Evolutionary conservation across 2,797 vertebrate genomes (phyloP).

Genomic region (Phoxinus dragarum): DNA sequence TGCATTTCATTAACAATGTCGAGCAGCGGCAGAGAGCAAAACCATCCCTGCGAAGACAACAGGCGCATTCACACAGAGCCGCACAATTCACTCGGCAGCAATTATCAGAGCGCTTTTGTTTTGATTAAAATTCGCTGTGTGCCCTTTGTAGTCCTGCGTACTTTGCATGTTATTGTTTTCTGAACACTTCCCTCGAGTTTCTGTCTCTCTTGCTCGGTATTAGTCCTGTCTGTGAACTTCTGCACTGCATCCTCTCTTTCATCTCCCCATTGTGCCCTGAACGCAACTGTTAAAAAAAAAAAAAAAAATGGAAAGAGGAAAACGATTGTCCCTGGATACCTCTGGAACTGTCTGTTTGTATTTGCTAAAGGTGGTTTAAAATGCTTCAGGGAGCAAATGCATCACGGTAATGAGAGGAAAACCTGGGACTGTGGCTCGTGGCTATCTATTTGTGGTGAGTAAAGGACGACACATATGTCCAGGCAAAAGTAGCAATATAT

Average conservation of each 20-base stretch:
- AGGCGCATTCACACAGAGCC: conserved; percentile 30
- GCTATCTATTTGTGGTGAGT: not conserved
- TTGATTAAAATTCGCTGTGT: conserved; percentile 41
- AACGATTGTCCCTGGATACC: conserved; percentile 18
- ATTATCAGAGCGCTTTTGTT: conserved; percentile 39
- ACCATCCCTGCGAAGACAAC: conserved; percentile 18
- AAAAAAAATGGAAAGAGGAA: conserved; percentile 8
- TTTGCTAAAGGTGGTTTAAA: conserved; percentile 29
- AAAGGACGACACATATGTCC: not conserved
- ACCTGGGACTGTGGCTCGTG: not conserved
- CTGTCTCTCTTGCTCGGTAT: conserved; percentile 17
- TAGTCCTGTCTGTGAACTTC: conserved; percentile 33
- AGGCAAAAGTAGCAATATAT: not conserved
- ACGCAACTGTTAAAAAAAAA: conserved; percentile 6
- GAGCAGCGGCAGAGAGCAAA: conserved; percentile 12
- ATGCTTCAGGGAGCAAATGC: not conserved
- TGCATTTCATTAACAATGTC: conserved; percentile 45
- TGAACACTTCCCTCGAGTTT: conserved; percentile 46
- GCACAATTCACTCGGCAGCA: conserved; percentile 42
- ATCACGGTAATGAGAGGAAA: not conserved
- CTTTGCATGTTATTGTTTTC: conserved; percentile 44
- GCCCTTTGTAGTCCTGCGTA: conserved; percentile 40
- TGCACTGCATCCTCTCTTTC: conserved; percentile 26
- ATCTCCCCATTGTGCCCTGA: conserved; percentile 26
- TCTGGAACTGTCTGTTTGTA: conserved; percentile 41